Conservation (phyloP, 2,113 vertebrate genomes). For the Myrmecobius fasciatus region DNA sequence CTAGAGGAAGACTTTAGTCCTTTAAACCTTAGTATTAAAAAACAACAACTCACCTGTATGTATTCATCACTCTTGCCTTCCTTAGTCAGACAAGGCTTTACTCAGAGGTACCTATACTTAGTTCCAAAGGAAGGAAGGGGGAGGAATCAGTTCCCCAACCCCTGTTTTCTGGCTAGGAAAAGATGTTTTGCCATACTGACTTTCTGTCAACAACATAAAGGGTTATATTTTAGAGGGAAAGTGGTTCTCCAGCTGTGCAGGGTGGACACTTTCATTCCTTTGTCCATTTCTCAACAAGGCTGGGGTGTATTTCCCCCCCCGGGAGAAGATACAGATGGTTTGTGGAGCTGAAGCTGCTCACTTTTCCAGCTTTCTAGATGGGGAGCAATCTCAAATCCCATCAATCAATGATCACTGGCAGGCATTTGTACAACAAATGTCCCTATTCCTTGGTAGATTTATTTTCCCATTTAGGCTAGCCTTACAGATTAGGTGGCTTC, state of each 20-base stretch:
- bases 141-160: not conserved
- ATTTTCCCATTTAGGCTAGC: not conserved
- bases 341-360: not conserved
- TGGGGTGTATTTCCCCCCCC: not conserved
- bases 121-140: not conserved
- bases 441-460: not conserved
- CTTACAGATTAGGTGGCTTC: not conserved
- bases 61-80: not conserved
- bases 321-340: conserved; percentile 1
- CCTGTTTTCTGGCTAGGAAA: not conserved
- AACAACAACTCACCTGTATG: not conserved
- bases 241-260: not conserved
- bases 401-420: not conserved
- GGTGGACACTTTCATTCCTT: conserved; percentile 1
- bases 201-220: not conserved
- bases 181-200: not conserved
- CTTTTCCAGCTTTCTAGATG: not conserved
- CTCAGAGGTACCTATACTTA: not conserved
- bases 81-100: not conserved
- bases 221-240: not conserved
- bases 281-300: not conserved
- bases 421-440: not conserved
- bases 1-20: not conserved
- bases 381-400: not conserved
- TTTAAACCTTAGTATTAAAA: not conserved